phyloP scores from a whole-genome alignment of 1,140 invertebrate genomes.

The Pemphigus obesinymphae region DNA sequence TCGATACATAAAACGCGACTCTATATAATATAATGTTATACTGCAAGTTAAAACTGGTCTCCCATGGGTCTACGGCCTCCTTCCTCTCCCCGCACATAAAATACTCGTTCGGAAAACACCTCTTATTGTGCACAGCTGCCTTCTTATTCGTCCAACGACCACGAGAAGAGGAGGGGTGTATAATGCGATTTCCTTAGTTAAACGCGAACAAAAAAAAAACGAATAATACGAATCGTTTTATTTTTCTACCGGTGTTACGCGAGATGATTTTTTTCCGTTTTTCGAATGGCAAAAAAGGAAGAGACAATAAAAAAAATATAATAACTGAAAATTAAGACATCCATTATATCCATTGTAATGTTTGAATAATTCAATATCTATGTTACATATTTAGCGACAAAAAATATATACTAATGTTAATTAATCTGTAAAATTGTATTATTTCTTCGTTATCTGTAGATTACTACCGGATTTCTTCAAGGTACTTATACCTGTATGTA shows the following conservation, averaged over 20 bases:
- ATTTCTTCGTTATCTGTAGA: too few relatives aligned
- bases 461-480: too few relatives aligned
- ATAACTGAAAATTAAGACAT: too few relatives aligned
- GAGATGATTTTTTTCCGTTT: not conserved
- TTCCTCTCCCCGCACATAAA: not conserved
- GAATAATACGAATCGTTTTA: not conserved
- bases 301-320: not conserved
- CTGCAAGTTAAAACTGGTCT: constrained; percentile 12
- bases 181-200: not conserved
- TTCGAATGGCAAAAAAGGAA: not conserved
- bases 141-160: not conserved
- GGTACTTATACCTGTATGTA: too few relatives aligned
- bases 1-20: not conserved
- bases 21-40: not conserved
- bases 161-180: not conserved
- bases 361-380: too few relatives aligned
- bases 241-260: not conserved
- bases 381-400: too few relatives aligned
- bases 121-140: not conserved
- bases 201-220: not conserved
- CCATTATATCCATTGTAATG: too few relatives aligned
- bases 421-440: too few relatives aligned
- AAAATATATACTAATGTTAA: too few relatives aligned
- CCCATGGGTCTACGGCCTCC: not conserved
- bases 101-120: constrained; percentile 19